These are phyloP conservation scores for Ctena decussata DNA, from an alignment of 2,888 invertebrate genomes.

Conservation along the genomic window DNA sequence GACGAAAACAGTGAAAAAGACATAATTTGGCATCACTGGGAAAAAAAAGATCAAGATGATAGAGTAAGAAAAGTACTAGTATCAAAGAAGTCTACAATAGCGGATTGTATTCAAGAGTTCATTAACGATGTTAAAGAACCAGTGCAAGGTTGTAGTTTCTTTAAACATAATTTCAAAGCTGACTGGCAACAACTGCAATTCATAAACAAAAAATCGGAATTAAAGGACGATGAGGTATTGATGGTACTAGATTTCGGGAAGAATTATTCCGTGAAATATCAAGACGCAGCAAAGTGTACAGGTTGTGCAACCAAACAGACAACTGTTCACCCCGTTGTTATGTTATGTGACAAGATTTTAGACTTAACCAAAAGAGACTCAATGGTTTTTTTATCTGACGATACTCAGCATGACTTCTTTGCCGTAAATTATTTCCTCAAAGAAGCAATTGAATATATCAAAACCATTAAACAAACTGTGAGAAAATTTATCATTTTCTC, in stretches of 20 bases:
- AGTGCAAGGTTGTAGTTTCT: constrained; percentile 25
- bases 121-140: constrained; percentile 37
- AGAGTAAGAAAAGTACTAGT: constrained; percentile 40
- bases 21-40: constrained; percentile 53
- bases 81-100: neutral
- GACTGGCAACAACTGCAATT: constrained; percentile 58
- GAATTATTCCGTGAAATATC: constrained; percentile 38
- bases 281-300: constrained; percentile 52
- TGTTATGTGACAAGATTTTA: constrained; percentile 36
- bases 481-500: constrained; percentile 40
- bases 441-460: constrained; percentile 22
- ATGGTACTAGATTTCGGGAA: constrained; percentile 58
- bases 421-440: constrained; percentile 42
- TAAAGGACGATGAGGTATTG: constrained; percentile 42
- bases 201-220: constrained; percentile 24
- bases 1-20: neutral
- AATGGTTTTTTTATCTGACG: constrained; percentile 41
- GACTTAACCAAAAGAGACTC: constrained; percentile 33
- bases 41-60: constrained; percentile 34
- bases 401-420: constrained; percentile 32
- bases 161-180: constrained; percentile 33
- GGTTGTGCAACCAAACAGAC: constrained; percentile 43
- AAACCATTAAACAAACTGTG: constrained; percentile 8
- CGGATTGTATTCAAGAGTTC: constrained; percentile 19
- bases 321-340: constrained; percentile 51